Percentiles rank a stretch among this genome's conserved stretches.
Evolutionary conservation across 2,888 invertebrate genomes (phyloP).

Genomic region (Cryptophagus acutangulus): DNA sequence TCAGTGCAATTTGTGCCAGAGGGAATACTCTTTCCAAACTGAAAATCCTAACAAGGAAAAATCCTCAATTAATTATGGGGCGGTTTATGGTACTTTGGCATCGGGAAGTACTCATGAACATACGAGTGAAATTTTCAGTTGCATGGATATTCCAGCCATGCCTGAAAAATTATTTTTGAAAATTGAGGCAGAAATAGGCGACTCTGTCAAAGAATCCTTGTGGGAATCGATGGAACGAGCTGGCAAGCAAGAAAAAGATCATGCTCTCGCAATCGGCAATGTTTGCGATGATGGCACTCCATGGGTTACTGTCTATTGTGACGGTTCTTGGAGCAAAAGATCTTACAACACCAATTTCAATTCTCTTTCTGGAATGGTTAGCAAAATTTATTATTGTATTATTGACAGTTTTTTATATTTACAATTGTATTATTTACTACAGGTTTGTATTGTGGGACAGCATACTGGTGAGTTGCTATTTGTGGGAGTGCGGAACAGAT

Average conservation of each 20-base stretch:
- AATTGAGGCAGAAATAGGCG: too few species aligned
- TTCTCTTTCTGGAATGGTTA: conserved; percentile 18
- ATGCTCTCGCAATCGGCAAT: conserved; percentile 13
- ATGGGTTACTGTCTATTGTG: conserved; percentile 18
- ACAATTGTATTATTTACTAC: too few species aligned
- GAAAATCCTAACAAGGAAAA: too few species aligned
- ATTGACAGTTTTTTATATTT: too few species aligned
- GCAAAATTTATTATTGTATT: too few species aligned
- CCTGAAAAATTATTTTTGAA: conserved; percentile 7
- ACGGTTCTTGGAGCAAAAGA: conserved; percentile 21
- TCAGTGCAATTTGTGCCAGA: too few species aligned
- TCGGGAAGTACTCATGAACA: conserved; percentile 6
- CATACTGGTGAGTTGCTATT: conserved; percentile 19
- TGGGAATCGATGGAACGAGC: conserved; percentile 13
- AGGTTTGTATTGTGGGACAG: too few species aligned
- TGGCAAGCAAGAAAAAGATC: conserved; percentile 14
- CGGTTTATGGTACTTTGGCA: conserved; percentile 15
- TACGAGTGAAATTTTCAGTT: not conserved
- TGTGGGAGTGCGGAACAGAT: conserved; percentile 23
- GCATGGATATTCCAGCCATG: conserved; percentile 17
- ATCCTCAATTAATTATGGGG: too few species aligned
- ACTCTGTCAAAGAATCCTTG: conserved; percentile 11
- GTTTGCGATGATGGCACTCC: conserved; percentile 15
- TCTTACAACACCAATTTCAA: conserved; percentile 18
- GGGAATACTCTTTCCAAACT: too few species aligned